Evolutionary conservation across 2,113 vertebrate species (phyloP).

Genomic region (Chloroceryle aenea): DNA sequence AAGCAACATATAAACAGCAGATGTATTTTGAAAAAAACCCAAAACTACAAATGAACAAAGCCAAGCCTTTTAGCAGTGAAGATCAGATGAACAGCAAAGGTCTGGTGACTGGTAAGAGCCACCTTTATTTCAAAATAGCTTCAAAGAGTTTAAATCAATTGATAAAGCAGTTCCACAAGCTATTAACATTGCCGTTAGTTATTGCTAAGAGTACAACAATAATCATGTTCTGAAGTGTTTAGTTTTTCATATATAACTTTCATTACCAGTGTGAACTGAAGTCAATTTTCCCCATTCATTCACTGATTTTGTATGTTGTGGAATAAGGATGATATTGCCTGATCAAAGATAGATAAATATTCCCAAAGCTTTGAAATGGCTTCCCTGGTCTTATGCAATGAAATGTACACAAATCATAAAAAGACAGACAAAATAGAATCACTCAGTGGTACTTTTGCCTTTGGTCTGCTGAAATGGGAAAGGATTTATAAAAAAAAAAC

Average conservation of each 20-base stretch:
- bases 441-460: not conserved
- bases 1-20: not conserved
- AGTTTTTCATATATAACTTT: not conserved
- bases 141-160: not conserved
- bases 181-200: not conserved
- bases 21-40: not conserved
- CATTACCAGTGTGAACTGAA: not conserved
- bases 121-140: not conserved
- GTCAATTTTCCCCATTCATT: slow-evolving; percentile 6
- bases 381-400: not conserved
- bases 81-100: not conserved
- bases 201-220: not conserved
- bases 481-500: not conserved
- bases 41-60: not conserved
- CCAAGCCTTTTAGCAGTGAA: not conserved
- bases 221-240: not conserved
- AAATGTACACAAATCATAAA: not conserved
- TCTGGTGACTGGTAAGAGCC: not conserved
- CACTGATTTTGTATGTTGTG: not conserved
- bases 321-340: not conserved
- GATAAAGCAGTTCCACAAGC: not conserved
- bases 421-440: not conserved
- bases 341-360: not conserved
- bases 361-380: not conserved
- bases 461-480: not conserved